Base-by-base conservation (phyloP, 2,888 invertebrate genomes). In the Podotricha telesiphe region DNA sequence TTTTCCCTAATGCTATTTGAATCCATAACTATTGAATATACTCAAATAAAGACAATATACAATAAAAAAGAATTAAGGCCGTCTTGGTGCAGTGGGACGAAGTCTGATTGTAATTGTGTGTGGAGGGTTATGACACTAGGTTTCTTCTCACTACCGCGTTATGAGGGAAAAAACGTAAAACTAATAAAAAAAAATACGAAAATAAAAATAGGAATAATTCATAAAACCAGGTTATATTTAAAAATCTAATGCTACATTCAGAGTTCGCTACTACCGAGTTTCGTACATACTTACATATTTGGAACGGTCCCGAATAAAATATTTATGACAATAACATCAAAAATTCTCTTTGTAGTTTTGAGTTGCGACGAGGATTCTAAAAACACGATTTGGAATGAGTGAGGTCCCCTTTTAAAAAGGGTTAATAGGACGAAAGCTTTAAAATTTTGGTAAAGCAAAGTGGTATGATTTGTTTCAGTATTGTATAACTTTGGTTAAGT, bases 311-410 rank as follows among this genome's bases (percentile, higher is more conserved):
- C 53, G 28, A 45, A 67, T 73, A 67, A 70, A 74, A 73, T 72
- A 74, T 74, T 74, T 69, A 74, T 70, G 53, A 67, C 63, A 65
- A 73, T 65, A 67, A 63, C 48, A 73, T 74, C 68, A 63, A 42
- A 40, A 50, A 73, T 66, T 73, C 74, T 65, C 68, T 74, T 64
- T 73, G 73, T 73, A 69, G 68, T 51, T 40, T 11, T 22, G 56
- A 42, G 45, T 22, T 68, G 58, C 48, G 61, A 17, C 20, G 62
- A 67, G 51, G 67, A 15, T 50, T 17, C 48, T 63, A 51, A 70
- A 70, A 70, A 67, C 67, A 51, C 45, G 50, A 10, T 17, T 53
- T 50, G 59, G 63, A n/a, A n/a, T n/a, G 56, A 63, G 67, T 53
- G 59, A 55, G 50, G 62, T 69, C 56, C 42, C 53, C 48, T 65